These are phyloP conservation scores for Nibea coibor DNA, from an alignment of 2,113 vertebrate species.

Conservation along the genomic window DNA sequence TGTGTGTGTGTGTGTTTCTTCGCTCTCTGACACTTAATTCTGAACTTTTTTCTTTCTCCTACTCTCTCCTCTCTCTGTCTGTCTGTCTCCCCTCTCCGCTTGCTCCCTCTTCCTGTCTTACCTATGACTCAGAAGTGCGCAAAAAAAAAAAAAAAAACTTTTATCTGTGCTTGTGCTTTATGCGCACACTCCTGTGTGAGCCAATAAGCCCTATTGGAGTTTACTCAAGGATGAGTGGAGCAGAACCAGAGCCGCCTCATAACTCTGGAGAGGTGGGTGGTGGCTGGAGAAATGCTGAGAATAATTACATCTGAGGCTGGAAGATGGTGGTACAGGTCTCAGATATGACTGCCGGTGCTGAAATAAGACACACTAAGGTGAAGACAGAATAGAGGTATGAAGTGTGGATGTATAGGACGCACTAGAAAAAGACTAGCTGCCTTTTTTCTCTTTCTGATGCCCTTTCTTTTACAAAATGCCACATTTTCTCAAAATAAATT, in stretches of 20 bases:
- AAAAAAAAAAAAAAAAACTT: constrained; percentile 53
- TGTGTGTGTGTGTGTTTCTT: background rate
- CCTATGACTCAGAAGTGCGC: constrained; percentile 76
- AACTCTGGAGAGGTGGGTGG: constrained; percentile 54
- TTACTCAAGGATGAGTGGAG: constrained; percentile 65
- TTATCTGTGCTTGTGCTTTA: constrained; percentile 33
- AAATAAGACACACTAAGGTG: background rate
- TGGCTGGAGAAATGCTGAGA: constrained; percentile 30
- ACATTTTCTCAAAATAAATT: background rate
- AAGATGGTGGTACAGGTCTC: constrained; percentile 4
- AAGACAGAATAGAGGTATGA: background rate
- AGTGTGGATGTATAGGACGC: background rate
- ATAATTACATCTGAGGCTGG: constrained; percentile 38
- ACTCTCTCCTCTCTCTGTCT: constrained; percentile 15
- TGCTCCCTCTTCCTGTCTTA: constrained; percentile 50
- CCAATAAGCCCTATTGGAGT: constrained; percentile 65
- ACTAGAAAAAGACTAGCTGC: background rate
- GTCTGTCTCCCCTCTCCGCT: background rate
- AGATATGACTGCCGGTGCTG: constrained; percentile 5
- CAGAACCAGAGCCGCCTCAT: constrained; percentile 41
- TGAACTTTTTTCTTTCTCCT: constrained; percentile 10
- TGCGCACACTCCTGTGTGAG: constrained; percentile 49
- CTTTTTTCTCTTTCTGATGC: background rate
- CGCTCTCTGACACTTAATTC: constrained; percentile 41
- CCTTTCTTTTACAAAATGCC: background rate